Base-by-base conservation (phyloP, 1,140 invertebrate genomes). In the Theocolax elegans region DNA sequence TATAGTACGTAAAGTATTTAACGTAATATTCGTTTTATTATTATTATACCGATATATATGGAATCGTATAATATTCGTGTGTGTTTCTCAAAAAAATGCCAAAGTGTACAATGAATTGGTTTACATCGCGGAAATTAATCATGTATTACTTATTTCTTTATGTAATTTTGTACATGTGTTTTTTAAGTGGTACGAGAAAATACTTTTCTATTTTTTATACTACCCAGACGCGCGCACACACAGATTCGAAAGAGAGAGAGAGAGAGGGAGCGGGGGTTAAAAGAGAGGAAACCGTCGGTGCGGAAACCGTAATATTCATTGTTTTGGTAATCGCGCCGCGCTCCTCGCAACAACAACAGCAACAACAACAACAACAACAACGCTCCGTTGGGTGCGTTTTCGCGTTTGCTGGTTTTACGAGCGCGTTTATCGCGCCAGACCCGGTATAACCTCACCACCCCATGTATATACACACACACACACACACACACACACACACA, bases 321-420 rank as follows among this genome's bases (percentile, higher is more conserved):
- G 62, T 73, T 73, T 49, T 60, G 67, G 68, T 73, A 54, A 73
- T 63, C 56, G 72, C 38, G 65, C 40, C 35, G n/a, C n/a, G n/a
- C n/a, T n/a, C n/a, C n/a, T n/a, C n/a, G 10, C 31, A 35, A 6
- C 4, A 6, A 35, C 66, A 44, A 72, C 4, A 72, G 59, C 71
- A 44, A 35, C 35, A n/a, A 35, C 31, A 35, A 6, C 4, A 6
- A 35, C 66, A 44, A 72, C 4, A 72, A 65, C 71, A 44, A 35
- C 35, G 60, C 72, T 69, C 75, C 67, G 77, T 72, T 77, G 67
- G 74, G 67, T 72, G 74, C 72, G 70, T 56, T 67, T 74, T 68
- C 74, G 77, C 71, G 72, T 75, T 77, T 78, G 79, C 82, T 84
- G 83, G 82, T 84, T 85, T 60, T 71, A 65, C 68, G 59, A 44